phyloP scores from a whole-genome alignment of 2,797 vertebrate genomes.

The Schizopygopsis malacanthus region DNA sequence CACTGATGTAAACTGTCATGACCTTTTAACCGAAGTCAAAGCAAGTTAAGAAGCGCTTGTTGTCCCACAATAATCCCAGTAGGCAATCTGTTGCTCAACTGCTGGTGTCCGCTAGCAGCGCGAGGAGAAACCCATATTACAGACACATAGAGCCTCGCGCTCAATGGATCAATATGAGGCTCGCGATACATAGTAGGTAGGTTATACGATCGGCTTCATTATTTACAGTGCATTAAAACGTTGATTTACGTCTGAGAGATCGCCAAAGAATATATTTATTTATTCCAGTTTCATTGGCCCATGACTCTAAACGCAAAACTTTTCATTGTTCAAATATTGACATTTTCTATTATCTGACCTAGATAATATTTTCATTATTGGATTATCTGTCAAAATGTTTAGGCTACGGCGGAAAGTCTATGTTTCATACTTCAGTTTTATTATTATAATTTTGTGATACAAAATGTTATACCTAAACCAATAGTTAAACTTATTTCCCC shows the following conservation, averaged over 20 bases:
- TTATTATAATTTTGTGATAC: not conserved
- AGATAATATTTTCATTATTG: not conserved
- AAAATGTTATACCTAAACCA: not conserved
- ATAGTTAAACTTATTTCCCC: not conserved
- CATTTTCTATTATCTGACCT: not conserved
- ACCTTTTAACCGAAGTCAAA: slow-evolving; percentile 51
- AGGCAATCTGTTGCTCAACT: slow-evolving; percentile 60
- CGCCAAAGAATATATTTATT: not conserved
- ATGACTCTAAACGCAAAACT: not conserved
- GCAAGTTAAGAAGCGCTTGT: slow-evolving; percentile 59
- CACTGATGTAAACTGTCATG: slow-evolving; percentile 47
- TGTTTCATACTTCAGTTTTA: not conserved
- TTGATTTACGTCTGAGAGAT: not conserved
- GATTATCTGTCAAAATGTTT: not conserved
- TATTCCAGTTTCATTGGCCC: not conserved
- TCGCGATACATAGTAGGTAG: slow-evolving; percentile 63
- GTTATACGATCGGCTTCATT: slow-evolving; percentile 28
- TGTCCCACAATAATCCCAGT: slow-evolving; percentile 66
- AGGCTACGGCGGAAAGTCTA: not conserved
- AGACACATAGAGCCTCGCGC: slow-evolving; percentile 67
- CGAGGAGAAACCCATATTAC: slow-evolving; percentile 70
- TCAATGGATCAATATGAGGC: slow-evolving; percentile 61
- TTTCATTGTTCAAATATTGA: not conserved
- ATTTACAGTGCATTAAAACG: not conserved
- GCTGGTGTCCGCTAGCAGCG: slow-evolving; percentile 73